Base-by-base conservation (phyloP, 2,113 vertebrate genomes). In the Morone chrysops region DNA sequence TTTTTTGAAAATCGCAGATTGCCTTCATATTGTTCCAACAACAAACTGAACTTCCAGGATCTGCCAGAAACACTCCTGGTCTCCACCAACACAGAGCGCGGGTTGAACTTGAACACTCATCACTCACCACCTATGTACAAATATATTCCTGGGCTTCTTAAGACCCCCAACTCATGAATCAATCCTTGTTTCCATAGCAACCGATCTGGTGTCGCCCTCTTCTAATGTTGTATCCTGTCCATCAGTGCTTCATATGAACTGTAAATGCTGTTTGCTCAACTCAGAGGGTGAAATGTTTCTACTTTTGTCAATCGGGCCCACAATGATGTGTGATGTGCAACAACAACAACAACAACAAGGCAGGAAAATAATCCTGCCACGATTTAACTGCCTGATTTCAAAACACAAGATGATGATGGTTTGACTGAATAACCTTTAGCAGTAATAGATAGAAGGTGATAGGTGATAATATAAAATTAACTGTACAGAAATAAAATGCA, bases 101-200 rank as follows among this genome's bases (percentile, higher is more conserved):
- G 31, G 69, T 1, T 84, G 75, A 81, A 85, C 83, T 76, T 83
- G 80, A 78, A 77, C 67, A 65, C 67, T 61, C 78, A 80, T 87
- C 70, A 89, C 79, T 85, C 40, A 40, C 50, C 57, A 65, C 74
- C 67, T 83, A 78, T 88, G 73, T 78, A 45, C 50, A 63, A 69
- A 73, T 81, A 68, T 84, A 62, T 57, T 78, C 53, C 73, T 31
- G 50, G 70, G 79, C 50, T 81, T 81, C 73, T 73, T 8, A 9
- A 83, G 78, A 78, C 70, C 80, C 84, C 57, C 65, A 25, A 57
- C 66, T 72, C 69, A 53, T 78, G 60, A 86, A 83, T 86, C 76
- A 72, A 41, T 69, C 59, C 66, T 66, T 83, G 92, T 91, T 91
- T 88, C 88, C 85, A 91, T 88, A 63, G 87, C 51, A 91, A 90